These are phyloP conservation scores for Diogma glabrata DNA, from an alignment of 2,888 invertebrate genomes.

Conservation along the genomic window DNA sequence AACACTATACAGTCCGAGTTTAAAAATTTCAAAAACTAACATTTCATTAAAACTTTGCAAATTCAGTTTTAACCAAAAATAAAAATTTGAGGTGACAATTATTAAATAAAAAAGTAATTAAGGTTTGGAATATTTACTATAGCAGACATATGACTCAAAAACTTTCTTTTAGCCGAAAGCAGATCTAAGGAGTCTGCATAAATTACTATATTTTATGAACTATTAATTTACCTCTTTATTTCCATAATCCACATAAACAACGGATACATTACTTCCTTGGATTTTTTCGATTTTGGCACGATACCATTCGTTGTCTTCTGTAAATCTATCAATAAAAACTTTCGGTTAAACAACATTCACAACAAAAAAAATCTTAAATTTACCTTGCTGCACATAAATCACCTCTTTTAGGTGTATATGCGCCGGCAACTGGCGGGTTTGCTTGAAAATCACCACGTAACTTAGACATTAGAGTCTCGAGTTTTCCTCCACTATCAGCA, in stretches of 20 bases:
- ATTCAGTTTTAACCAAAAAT: constrained; percentile 8
- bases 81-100: too few relatives aligned
- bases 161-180: constrained; percentile 35
- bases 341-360: too few relatives aligned
- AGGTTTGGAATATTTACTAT: too few relatives aligned
- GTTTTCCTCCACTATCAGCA: constrained; percentile 70
- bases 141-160: constrained; percentile 39
- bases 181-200: constrained; percentile 39
- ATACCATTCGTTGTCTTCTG: constrained; percentile 89
- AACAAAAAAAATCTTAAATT: too few relatives aligned
- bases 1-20: constrained; percentile 1
- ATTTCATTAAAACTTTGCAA: too few relatives aligned
- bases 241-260: constrained; percentile 93
- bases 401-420: constrained; percentile 73
- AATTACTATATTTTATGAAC: neutral
- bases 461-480: constrained; percentile 77
- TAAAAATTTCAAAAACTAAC: neutral
- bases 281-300: constrained; percentile 84
- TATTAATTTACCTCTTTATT: constrained; percentile 61
- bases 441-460: constrained; percentile 74
- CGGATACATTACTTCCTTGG: constrained; percentile 57
- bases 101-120: too few relatives aligned
- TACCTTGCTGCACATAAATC: constrained; percentile 83
- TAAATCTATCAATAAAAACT: too few relatives aligned
- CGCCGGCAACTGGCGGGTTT: constrained; percentile 77